Percentiles rank a stretch among this genome's conserved stretches.
These are phyloP conservation scores for Protonemura montana DNA, from an alignment of 2,888 invertebrate species.

Conservation along the genomic window DNA sequence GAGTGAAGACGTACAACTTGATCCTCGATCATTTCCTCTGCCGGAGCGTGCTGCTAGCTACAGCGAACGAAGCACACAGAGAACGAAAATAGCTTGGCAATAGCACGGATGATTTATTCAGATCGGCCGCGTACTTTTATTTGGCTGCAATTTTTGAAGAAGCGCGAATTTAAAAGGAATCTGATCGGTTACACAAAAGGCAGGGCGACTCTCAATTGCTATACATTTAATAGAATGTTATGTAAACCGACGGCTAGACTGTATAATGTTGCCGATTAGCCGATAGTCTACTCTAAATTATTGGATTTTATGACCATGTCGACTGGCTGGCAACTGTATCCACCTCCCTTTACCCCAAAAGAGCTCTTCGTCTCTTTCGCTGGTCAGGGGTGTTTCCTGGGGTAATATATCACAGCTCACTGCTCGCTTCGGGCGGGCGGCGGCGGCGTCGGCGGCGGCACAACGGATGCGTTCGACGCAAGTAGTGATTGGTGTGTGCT, in stretches of 20 bases:
- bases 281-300: constrained; percentile 25
- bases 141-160: background rate
- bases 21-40: constrained; percentile 1
- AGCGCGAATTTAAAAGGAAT: background rate
- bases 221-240: background rate
- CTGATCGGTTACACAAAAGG: background rate
- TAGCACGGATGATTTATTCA: background rate
- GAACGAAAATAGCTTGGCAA: constrained; percentile 8
- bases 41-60: background rate
- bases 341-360: constrained; percentile 28
- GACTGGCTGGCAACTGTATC: constrained; percentile 31
- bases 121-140: background rate
- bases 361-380: constrained; percentile 22
- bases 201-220: background rate
- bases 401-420: constrained; percentile 42
- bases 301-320: constrained; percentile 32
- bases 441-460: background rate
- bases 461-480: constrained; percentile 35
- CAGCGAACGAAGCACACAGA: background rate
- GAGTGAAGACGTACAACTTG: constrained; percentile 22
- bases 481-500: constrained; percentile 34
- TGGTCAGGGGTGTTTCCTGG: constrained; percentile 46
- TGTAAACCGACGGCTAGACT: background rate
- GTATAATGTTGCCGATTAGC: background rate
- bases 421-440: background rate